phyloP scores from a whole-genome alignment of 2,113 vertebrate genomes.

The Cygnus buccinator region DNA sequence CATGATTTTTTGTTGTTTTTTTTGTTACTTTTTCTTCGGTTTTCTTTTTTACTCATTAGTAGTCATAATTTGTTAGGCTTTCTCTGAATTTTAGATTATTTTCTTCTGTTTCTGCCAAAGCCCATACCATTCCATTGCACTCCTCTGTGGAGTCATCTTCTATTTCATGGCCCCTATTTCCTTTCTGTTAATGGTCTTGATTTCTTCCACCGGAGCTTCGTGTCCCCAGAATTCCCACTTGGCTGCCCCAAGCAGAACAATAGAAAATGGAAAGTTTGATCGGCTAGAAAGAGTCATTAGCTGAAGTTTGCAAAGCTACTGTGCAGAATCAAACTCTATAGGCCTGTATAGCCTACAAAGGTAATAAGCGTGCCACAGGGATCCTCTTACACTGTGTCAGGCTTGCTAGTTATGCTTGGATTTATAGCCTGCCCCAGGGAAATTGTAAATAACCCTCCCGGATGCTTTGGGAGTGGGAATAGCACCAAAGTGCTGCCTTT shows the following conservation, averaged over 20 bases:
- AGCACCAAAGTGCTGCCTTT: background rate
- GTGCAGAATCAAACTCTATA: background rate
- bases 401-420: conserved; percentile 17
- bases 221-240: background rate
- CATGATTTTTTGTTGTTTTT: background rate
- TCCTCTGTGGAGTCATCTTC: background rate
- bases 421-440: background rate
- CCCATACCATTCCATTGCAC: accelerated
- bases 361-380: conserved; percentile 24
- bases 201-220: background rate
- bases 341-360: background rate
- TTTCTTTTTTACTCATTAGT: background rate
- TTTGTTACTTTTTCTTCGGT: background rate
- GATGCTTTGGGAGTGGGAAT: conserved; percentile 5
- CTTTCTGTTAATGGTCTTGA: background rate
- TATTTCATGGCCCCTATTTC: background rate
- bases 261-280: conserved; percentile 27
- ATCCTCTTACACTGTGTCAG: conserved; percentile 5
- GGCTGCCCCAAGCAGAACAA: background rate
- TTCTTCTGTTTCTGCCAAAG: background rate
- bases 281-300: background rate
- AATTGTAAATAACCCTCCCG: background rate
- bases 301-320: background rate
- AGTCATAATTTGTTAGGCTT: background rate
- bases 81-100: background rate